These are phyloP conservation scores for Gymnoscelis rufifasciata DNA, from an alignment of 2,888 invertebrate genomes.

Conservation along the genomic window DNA sequence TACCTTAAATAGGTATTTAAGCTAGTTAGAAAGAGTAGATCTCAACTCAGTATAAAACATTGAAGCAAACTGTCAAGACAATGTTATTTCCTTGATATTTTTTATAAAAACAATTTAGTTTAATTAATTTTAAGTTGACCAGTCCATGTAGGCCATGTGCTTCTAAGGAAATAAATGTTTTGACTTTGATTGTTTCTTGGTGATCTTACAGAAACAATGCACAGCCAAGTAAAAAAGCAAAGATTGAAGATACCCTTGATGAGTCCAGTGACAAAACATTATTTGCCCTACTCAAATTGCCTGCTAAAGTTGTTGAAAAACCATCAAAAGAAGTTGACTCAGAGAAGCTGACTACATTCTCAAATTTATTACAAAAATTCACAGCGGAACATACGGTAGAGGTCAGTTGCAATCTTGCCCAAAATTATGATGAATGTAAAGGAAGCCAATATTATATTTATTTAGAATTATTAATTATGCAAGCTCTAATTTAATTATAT, in stretches of 20 bases:
- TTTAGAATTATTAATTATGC: no score
- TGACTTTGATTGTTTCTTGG: no score
- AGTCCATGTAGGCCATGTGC: no score
- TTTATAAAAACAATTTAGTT: background rate
- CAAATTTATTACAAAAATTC: slow-evolving; percentile 69
- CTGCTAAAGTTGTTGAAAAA: slow-evolving; percentile 53
- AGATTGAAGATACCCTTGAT: slow-evolving; percentile 47
- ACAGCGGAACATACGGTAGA: slow-evolving; percentile 67
- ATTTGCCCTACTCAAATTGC: slow-evolving; percentile 73
- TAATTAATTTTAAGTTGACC: no score
- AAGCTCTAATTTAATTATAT: no score
- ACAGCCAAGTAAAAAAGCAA: slow-evolving; percentile 53
- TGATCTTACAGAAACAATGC: slow-evolving; percentile 42
- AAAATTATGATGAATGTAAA: background rate
- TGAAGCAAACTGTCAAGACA: no score
- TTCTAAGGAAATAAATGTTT: no score
- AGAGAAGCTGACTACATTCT: slow-evolving; percentile 67
- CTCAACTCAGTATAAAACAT: no score
- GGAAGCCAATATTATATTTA: no score
- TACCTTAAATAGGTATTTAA: no score
- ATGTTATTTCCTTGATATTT: no score
- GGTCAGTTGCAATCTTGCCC: slow-evolving; percentile 43
- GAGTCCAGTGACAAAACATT: slow-evolving; percentile 80
- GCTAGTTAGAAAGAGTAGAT: no score
- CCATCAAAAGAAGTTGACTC: slow-evolving; percentile 49